A percentile compares a stretch with the other conserved stretches of the same genome.
Conservation (phyloP, 2,797 vertebrate genomes). For the Acanthopagrus latus region DNA sequence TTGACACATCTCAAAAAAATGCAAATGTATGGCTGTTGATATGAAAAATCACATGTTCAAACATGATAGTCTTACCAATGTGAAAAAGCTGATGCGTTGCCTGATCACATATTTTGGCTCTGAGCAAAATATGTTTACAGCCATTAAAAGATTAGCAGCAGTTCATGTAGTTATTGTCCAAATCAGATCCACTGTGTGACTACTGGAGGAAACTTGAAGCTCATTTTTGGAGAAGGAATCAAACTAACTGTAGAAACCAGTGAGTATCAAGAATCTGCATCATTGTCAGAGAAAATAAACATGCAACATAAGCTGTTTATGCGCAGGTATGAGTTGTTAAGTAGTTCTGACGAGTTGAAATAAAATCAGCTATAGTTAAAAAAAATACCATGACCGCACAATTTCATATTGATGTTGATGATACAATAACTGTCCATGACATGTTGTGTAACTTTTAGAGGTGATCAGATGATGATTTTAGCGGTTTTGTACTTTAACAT, state of each 20-base stretch:
- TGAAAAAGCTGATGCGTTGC: too few species aligned
- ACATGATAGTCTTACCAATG: too few species aligned
- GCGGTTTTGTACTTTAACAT: not conserved
- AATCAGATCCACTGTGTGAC: constrained; percentile 57
- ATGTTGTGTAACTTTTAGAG: not conserved
- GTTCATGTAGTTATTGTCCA: constrained; percentile 9
- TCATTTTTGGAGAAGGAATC: constrained; percentile 62
- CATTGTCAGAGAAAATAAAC: not conserved
- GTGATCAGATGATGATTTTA: not conserved
- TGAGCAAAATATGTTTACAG: not conserved
- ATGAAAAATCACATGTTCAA: not conserved
- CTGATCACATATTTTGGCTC: too few species aligned
- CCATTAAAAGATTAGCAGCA: not conserved
- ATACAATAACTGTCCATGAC: too few species aligned
- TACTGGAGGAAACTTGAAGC: constrained; percentile 39
- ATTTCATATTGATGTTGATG: not conserved
- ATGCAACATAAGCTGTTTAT: not conserved
- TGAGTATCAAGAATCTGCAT: constrained; percentile 11
- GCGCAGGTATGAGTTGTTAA: too few species aligned
- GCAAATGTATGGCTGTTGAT: not conserved
- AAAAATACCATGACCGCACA: not conserved
- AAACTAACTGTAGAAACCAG: constrained; percentile 48
- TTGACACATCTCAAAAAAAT: not conserved
- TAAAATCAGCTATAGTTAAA: not conserved
- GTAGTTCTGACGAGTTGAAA: not conserved